phyloP scores from a whole-genome alignment of 53 echinoderm and acorn worm genomes.

The Pentamera pediparva region DNA sequence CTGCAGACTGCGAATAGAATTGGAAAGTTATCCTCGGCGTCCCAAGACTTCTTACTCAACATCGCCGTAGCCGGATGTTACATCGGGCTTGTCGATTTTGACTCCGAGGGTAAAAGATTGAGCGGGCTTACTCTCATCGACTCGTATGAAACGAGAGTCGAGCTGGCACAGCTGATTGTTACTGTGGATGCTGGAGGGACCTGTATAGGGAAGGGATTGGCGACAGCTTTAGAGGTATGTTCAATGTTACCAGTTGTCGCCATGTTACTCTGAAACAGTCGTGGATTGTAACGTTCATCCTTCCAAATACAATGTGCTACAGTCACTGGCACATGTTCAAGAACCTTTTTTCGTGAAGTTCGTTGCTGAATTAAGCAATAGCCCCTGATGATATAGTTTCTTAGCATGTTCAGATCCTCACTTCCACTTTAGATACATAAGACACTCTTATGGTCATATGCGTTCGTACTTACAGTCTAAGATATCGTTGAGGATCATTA shows the following conservation, averaged over 20 bases:
- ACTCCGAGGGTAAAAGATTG: not conserved
- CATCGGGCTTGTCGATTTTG: not conserved
- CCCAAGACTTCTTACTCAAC: not conserved
- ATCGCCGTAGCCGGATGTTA: slow-evolving; percentile 9
- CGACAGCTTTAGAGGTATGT: not conserved
- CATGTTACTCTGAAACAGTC: not conserved
- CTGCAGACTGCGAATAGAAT: not conserved
- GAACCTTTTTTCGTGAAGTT: too few species aligned
- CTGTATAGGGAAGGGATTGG: slow-evolving; percentile 14
- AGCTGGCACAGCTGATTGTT: not conserved
- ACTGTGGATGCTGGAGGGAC: not conserved
- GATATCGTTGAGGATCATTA: too few species aligned
- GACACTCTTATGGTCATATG: too few species aligned
- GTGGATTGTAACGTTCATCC: not conserved
- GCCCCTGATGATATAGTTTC: too few species aligned
- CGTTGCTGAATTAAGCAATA: too few species aligned
- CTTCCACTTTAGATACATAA: too few species aligned
- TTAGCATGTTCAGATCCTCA: too few species aligned
- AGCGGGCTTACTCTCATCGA: slow-evolving; percentile 13
- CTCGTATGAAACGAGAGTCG: not conserved
- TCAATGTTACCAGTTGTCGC: too few species aligned
- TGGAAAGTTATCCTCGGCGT: not conserved
- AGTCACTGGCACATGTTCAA: too few species aligned
- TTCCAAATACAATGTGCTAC: too few species aligned
- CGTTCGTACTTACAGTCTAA: too few species aligned